Evolutionary conservation across 2,113 vertebrate species (phyloP).

Genomic region (Hypomesus transpacificus): DNA sequence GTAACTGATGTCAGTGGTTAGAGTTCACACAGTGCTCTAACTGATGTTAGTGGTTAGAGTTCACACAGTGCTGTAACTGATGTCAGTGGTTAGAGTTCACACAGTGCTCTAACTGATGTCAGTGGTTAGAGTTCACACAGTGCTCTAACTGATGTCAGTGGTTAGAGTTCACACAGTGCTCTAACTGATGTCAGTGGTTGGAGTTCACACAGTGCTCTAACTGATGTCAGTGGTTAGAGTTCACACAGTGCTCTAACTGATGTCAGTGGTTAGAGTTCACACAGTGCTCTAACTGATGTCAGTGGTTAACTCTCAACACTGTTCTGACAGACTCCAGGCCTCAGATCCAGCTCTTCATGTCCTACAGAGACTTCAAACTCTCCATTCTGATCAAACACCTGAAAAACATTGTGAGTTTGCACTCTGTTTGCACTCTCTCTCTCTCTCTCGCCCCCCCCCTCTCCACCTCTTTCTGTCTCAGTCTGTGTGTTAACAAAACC

Average conservation of each 20-base stretch:
- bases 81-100: background rate
- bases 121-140: background rate
- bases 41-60: background rate
- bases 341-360: constrained; percentile 78
- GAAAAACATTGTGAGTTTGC: constrained; percentile 81
- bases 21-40: too few species aligned
- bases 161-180: background rate
- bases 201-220: background rate
- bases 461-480: background rate
- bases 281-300: background rate
- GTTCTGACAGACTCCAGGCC: constrained; percentile 43
- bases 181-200: too few species aligned
- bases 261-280: background rate
- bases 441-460: background rate
- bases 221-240: background rate
- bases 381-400: constrained; percentile 83
- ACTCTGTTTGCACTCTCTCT: background rate
- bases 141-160: too few species aligned
- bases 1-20: background rate
- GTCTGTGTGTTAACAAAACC: too few species aligned
- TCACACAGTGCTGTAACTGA: too few species aligned
- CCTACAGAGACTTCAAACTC: constrained; percentile 65
- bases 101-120: background rate
- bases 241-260: background rate
- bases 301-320: background rate